Conservation (phyloP, 2,888 invertebrate species). For the Limnephilus lunatus region DNA sequence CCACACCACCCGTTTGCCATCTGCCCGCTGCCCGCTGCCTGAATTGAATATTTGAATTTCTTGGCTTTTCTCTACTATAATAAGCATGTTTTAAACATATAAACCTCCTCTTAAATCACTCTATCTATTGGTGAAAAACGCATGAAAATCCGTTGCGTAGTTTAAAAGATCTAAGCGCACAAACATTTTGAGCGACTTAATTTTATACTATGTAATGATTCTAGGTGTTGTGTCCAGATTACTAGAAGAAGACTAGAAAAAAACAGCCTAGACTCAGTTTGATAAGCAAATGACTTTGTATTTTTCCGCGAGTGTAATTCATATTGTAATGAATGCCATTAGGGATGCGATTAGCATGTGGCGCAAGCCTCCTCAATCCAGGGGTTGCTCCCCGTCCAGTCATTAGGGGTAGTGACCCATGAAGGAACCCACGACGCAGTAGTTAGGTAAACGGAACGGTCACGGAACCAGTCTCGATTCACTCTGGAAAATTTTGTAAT, state of each 20-base stretch:
- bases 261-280: neutral
- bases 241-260: neutral
- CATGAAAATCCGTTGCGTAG: too few relatives aligned
- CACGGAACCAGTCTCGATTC: slow-evolving; percentile 2
- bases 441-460: neutral
- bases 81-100: too few relatives aligned
- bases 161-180: too few relatives aligned
- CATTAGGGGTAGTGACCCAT: neutral
- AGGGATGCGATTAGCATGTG: neutral
- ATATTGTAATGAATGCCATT: neutral
- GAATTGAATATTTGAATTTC: too few relatives aligned
- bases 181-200: too few relatives aligned
- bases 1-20: too few relatives aligned
- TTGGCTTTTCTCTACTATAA: too few relatives aligned
- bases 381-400: neutral
- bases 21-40: too few relatives aligned
- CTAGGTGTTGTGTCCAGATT: neutral
- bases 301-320: neutral
- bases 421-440: neutral
- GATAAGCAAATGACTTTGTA: neutral
- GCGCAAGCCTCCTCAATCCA: neutral
- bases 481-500: neutral
- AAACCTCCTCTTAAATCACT: too few relatives aligned
- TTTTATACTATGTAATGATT: too few relatives aligned
- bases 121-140: too few relatives aligned